These are phyloP conservation scores for Mallotus villosus DNA, from an alignment of 2,797 vertebrate species.

Conservation along the genomic window DNA sequence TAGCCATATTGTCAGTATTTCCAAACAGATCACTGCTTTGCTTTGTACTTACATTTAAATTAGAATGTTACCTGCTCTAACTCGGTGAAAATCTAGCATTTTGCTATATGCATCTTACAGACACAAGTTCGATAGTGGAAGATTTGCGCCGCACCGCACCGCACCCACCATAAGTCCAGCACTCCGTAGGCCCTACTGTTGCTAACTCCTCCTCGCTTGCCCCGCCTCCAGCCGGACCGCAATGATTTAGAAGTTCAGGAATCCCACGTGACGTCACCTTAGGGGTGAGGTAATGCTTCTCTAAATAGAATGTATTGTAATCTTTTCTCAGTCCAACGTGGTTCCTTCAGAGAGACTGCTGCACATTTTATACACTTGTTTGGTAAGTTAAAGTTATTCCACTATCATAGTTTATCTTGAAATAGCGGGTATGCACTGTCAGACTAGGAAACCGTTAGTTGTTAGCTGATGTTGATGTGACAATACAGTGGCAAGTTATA, in stretches of 20 bases:
- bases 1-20: background rate
- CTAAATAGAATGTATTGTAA: slow-evolving; percentile 99
- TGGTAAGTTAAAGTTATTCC: slow-evolving; percentile 87
- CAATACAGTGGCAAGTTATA: slow-evolving; percentile 48
- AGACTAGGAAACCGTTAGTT: slow-evolving; percentile 48
- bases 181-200: slow-evolving; percentile 36
- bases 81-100: background rate
- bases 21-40: background rate
- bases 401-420: slow-evolving; percentile 58
- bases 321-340: slow-evolving; percentile 99
- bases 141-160: slow-evolving; percentile 52
- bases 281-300: slow-evolving; percentile 99
- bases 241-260: slow-evolving; percentile 99
- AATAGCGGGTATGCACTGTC: slow-evolving; percentile 62
- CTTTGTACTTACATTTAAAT: background rate
- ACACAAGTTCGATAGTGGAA: slow-evolving; percentile 21
- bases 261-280: slow-evolving; percentile 99
- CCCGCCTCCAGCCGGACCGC: slow-evolving; percentile 82
- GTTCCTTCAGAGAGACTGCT: slow-evolving; percentile 92
- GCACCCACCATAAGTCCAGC: slow-evolving; percentile 60
- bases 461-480: slow-evolving; percentile 55
- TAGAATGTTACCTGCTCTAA: no score
- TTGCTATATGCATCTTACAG: background rate
- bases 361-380: slow-evolving; percentile 91
- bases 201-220: slow-evolving; percentile 64